Evolutionary conservation across 2,888 invertebrate species (phyloP).

Genomic region (Lypha dubia): DNA sequence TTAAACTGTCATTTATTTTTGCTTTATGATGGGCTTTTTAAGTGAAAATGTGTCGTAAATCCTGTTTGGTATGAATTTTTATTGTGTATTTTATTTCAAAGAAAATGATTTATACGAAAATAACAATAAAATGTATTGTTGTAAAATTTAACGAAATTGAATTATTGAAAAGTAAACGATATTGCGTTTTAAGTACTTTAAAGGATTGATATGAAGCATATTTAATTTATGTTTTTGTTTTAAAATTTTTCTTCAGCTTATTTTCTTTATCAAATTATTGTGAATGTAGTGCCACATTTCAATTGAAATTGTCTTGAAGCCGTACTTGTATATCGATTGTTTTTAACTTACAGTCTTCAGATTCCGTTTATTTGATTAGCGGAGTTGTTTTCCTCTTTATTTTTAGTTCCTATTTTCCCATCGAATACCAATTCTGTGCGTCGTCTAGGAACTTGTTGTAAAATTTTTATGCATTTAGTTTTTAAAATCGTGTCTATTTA

Average conservation of each 20-base stretch:
- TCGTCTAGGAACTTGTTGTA: too few species aligned
- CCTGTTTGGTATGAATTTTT: conserved; percentile 5
- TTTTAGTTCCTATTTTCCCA: too few species aligned
- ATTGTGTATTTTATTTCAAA: not conserved
- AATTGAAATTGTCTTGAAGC: too few species aligned
- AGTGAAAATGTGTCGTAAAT: conserved; percentile 44
- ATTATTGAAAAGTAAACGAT: not conserved
- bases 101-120: not conserved
- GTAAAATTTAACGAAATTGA: not conserved
- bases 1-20: conserved; percentile 55
- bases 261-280: too few species aligned
- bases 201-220: not conserved
- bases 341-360: too few species aligned
- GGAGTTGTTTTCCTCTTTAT: too few species aligned
- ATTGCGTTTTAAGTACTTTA: not conserved
- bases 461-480: too few species aligned
- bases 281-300: too few species aligned
- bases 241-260: not conserved
- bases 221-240: not conserved
- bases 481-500: too few species aligned
- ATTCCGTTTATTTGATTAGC: too few species aligned
- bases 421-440: too few species aligned
- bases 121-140: not conserved
- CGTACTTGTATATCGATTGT: too few species aligned
- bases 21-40: conserved; percentile 43